These are phyloP conservation scores for Dilophus febrilis DNA, from an alignment of 2,888 invertebrate genomes.

Conservation along the genomic window DNA sequence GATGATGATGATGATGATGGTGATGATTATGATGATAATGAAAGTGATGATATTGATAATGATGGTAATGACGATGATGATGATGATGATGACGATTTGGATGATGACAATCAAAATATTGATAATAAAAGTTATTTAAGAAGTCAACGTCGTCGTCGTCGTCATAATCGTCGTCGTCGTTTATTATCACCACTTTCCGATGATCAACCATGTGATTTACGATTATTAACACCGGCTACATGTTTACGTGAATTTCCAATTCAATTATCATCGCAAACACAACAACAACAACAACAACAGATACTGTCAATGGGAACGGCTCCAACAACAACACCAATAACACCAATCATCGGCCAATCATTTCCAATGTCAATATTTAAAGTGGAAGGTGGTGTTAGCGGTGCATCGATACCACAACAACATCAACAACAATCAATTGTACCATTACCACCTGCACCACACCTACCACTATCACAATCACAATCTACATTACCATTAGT, in stretches of 20 bases:
- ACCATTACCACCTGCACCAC: too few relatives aligned
- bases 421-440: too few relatives aligned
- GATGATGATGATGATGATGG: not conserved
- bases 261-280: not conserved
- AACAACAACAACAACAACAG: not conserved
- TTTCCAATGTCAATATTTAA: too few relatives aligned
- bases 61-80: conserved; percentile 13
- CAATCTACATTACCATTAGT: too few relatives aligned
- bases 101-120: conserved; percentile 11
- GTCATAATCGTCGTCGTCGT: not conserved
- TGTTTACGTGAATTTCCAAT: conserved; percentile 18
- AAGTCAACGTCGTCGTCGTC: not conserved
- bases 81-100: conserved; percentile 13
- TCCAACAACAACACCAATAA: not conserved
- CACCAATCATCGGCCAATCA: not conserved
- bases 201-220: conserved; percentile 27
- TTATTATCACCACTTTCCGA: conserved; percentile 10
- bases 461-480: too few relatives aligned
- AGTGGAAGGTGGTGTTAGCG: too few relatives aligned
- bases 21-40: conserved; percentile 6
- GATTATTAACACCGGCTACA: conserved; percentile 18
- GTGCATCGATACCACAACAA: too few relatives aligned
- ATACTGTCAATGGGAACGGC: not conserved
- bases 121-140: not conserved
- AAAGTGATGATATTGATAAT: conserved; percentile 10